Percentiles rank a stretch among this genome's conserved stretches.
These are phyloP conservation scores for Montipora efflorescens DNA, from an alignment of 64 coral and sea anemone species.

Conservation along the genomic window DNA sequence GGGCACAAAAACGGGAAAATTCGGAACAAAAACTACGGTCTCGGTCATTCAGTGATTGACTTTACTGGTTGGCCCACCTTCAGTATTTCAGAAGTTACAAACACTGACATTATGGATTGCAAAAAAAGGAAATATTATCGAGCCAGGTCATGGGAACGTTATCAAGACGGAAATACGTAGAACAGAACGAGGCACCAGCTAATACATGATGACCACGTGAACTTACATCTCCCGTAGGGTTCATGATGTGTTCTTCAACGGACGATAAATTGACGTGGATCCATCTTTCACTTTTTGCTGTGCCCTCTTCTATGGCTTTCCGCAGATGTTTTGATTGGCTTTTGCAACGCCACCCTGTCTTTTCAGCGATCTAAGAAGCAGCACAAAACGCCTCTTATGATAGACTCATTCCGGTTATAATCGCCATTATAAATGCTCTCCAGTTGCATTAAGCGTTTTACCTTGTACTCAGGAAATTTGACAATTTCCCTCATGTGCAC, in stretches of 20 bases:
- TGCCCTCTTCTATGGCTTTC: not conserved
- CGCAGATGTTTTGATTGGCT: conserved; percentile 30
- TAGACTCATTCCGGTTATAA: too few relatives aligned
- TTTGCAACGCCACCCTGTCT: conserved; percentile 37
- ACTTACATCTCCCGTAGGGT: conserved; percentile 32
- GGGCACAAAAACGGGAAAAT: too few relatives aligned
- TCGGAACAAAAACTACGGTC: too few relatives aligned
- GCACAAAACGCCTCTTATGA: not conserved
- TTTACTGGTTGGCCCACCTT: too few relatives aligned
- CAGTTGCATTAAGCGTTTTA: not conserved
- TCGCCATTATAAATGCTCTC: too few relatives aligned
- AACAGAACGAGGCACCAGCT: not conserved
- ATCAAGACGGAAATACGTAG: not conserved
- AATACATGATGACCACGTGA: too few relatives aligned
- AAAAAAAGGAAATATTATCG: not conserved
- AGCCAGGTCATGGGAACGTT: not conserved
- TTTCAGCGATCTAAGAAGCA: conserved; percentile 36
- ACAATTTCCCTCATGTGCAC: conserved; percentile 48
- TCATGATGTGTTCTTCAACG: not conserved
- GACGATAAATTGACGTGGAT: conserved; percentile 15
- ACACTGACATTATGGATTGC: not conserved
- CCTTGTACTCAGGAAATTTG: conserved; percentile 40
- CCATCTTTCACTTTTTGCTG: conserved; percentile 28
- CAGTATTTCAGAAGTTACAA: too few relatives aligned
- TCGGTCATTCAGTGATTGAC: too few relatives aligned